Base-by-base conservation (phyloP, 2,113 vertebrate species). In the Plectropomus leopardus region DNA sequence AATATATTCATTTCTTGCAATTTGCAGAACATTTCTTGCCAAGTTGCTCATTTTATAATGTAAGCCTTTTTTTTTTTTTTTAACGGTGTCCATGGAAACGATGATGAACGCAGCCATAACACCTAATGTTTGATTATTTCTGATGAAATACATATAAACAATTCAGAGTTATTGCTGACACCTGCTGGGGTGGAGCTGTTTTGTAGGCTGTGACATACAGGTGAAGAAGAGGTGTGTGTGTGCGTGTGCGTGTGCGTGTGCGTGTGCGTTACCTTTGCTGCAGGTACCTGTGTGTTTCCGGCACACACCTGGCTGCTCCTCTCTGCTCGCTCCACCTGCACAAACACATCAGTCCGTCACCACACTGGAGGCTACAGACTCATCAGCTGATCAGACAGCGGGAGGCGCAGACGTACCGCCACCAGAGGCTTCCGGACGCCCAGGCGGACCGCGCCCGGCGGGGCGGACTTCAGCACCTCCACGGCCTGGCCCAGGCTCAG, bases 341-440 rank as follows among this genome's bases (percentile, higher is more conserved):
- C 21, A 75, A 10, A 69, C 70, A 65, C 72, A 23, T 58, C 50
- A 74, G 36, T 69, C 36, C 17, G 1, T 40, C 26, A 34, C 42
- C 59, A 34, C 45, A 63, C 10, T 6, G 5, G 15, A 21, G 42
- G 17, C 47, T 48, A 8, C 4, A 53, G n/a, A 40, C 11, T 11
- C 4, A 16, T 2, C 14, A 3, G 21, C 1, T 17, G 48, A 34
- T 2, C 21, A 30, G 30, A 63, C 21, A 36, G 45, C 2, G 11
- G 59, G 13, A 59, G 44, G n/a, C 23, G 24, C 0, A 1, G 1
- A 51, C 95, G 93, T 93, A 97, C 97, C 95, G 2, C 26, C 5
- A 94, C 95, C 79, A 98, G 91, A 45, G 97, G 98, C 68, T 98
- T 99, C 82, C 97, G 95, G 93, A 99, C 94, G 14, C 98, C 98